Evolutionary conservation across 1,140 invertebrate species (phyloP).

Genomic region (Zaprionus tsacasi): DNA sequence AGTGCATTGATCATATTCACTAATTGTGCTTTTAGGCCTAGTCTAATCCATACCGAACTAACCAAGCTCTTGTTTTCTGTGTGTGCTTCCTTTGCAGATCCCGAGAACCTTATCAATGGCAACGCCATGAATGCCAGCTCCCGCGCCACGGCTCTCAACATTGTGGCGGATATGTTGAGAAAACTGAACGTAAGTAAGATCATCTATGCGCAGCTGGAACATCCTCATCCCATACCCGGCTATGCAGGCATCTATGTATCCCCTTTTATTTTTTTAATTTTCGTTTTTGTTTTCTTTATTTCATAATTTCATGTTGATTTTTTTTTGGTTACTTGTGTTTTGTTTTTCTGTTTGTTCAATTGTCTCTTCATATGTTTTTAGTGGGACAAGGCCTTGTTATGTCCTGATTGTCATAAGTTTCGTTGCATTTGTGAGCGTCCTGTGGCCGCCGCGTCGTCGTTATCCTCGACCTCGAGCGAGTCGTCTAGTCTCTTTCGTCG

Average conservation of each 20-base stretch:
- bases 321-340: constrained; percentile 38
- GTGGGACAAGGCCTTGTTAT: constrained; percentile 83
- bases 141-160: constrained; percentile 95
- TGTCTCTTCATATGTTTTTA: constrained; percentile 72
- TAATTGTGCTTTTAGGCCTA: constrained; percentile 28
- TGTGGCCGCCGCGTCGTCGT: background rate
- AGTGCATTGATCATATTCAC: constrained; percentile 8
- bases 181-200: constrained; percentile 93
- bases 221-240: background rate
- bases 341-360: constrained; percentile 46
- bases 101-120: constrained; percentile 87
- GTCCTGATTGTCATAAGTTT: constrained; percentile 81
- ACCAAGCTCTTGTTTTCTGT: constrained; percentile 58
- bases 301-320: constrained; percentile 31
- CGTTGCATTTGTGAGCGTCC: constrained; percentile 77
- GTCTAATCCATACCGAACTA: constrained; percentile 52
- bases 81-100: constrained; percentile 82
- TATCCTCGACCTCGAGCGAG: constrained; percentile 49
- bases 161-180: constrained; percentile 95
- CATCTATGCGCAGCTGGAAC: background rate
- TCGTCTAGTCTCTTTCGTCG: constrained; percentile 67
- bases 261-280: background rate
- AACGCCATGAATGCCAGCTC: constrained; percentile 93
- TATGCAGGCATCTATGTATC: background rate
- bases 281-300: constrained; percentile 24